Evolutionary conservation across 2,113 vertebrate species (phyloP), one percentile per base, ranked within the genome.

Genomic region (Tamias sibiricus): DNA sequence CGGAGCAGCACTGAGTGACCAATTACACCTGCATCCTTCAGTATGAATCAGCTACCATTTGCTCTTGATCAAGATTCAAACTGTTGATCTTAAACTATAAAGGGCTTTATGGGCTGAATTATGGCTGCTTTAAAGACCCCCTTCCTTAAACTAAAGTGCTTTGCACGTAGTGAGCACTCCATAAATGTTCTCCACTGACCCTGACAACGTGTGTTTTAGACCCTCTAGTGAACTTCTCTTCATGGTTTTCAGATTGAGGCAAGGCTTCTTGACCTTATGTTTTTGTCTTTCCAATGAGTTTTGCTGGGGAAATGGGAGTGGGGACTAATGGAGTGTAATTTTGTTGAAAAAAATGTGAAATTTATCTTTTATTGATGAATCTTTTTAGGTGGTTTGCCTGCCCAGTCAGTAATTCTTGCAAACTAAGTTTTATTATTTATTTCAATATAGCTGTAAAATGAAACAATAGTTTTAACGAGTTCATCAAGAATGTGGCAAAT

Each of bases 41-140:
- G 81, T 72, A 40, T 47, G 90, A 83, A 66, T 24, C 37, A 72
- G 49, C 95, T 66, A 59, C 62, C 49, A 52, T 90, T 95, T 96
- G 87, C 80, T 97, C 88, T 90, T 80, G 57, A 52, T 42, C 81
- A 94, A 87, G 90, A 71, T 87, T 97, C 92, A 80, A n/a, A 79
- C 66, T 92, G 88, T 96, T 96, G 80, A 95, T 97, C 71, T 97
- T 85, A 91, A 95, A 95, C 93, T 87, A n/a, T 88, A 88, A 96
- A 95, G 74, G 79, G 35, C 91, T 97, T 96, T 94, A 94, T 88
- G 59, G 80, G 75, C 69, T 95, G 85, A 95, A 88, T 96, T 95
- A 96, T 40, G 68, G 68, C 40, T 54, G 87, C 91, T 95, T 96
- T 94, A 97, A 95, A 95, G 69, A 87, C 40, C 19, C 92, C 80